A percentile compares a stretch with the other conserved stretches of the same genome.
Evolutionary conservation across 2,888 invertebrate species (phyloP).

Genomic region (Halictus ligatus): DNA sequence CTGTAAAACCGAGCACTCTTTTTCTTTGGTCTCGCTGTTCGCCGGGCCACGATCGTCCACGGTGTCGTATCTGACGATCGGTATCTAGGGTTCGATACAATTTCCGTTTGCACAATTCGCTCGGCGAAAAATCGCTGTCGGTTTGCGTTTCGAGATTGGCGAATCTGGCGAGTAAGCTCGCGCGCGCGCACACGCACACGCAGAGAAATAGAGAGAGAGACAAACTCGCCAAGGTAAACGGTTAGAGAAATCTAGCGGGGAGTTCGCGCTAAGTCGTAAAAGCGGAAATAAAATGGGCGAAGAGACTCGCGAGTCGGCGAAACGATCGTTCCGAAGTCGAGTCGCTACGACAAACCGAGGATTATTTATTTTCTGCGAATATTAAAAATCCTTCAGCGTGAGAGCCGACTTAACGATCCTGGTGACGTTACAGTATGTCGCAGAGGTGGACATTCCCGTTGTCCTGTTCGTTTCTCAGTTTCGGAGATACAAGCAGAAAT

Average conservation of each 20-base stretch:
- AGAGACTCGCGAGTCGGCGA: not conserved
- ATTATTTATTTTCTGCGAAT: not conserved
- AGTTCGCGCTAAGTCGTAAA: not conserved
- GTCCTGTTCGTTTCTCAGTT: too few species aligned
- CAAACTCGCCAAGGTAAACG: constrained; percentile 9
- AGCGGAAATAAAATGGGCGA: not conserved
- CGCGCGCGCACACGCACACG: not conserved
- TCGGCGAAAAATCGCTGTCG: constrained; percentile 8
- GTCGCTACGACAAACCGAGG: not conserved
- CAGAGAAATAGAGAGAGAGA: not conserved
- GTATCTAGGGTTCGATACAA: not conserved
- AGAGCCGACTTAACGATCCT: not conserved
- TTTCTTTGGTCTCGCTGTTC: constrained; percentile 43
- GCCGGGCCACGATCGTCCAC: constrained; percentile 9
- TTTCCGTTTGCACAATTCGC: not conserved
- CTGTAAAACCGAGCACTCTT: constrained; percentile 63
- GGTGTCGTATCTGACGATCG: not conserved
- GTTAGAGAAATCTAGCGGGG: constrained; percentile 3
- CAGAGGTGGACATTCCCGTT: not conserved
- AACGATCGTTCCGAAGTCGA: not conserved
- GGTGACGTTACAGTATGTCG: not conserved
- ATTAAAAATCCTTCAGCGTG: not conserved
- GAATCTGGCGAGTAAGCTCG: too few species aligned
- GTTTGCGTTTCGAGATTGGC: not conserved
- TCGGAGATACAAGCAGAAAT: not conserved